Percentiles rank a stretch among this genome's conserved stretches.
These are phyloP conservation scores for Pipra filicauda DNA, from an alignment of 2,113 vertebrate species.

Conservation along the genomic window DNA sequence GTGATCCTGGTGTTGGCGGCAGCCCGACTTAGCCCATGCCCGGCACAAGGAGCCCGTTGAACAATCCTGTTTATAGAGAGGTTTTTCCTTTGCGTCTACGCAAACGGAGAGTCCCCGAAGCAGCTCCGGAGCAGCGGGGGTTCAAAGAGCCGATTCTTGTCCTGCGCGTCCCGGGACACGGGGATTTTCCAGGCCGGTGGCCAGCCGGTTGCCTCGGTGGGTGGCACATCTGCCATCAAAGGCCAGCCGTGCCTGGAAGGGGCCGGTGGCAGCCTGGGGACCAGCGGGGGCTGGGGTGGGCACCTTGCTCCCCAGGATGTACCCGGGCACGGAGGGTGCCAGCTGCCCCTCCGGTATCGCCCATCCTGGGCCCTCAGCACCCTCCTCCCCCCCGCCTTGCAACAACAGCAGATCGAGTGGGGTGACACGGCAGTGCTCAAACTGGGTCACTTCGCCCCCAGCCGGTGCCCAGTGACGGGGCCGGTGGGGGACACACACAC, in stretches of 20 bases:
- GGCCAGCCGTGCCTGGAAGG: background rate
- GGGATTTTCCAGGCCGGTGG: conserved; percentile 47
- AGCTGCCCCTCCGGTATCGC: background rate
- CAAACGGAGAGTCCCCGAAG: background rate
- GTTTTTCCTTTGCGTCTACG: background rate
- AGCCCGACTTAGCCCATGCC: background rate
- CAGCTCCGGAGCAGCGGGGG: background rate
- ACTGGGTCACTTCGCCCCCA: accelerated
- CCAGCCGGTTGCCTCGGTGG: conserved; percentile 30
- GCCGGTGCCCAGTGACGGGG: background rate
- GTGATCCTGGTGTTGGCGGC: accelerated
- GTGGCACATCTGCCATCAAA: background rate
- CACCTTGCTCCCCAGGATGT: background rate
- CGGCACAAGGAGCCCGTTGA: background rate
- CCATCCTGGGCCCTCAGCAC: background rate
- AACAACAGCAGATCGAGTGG: accelerated
- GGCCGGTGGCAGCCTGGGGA: background rate
- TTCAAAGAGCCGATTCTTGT: conserved; percentile 43
- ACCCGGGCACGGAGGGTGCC: background rate
- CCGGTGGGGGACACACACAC: background rate
- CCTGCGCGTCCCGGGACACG: background rate
- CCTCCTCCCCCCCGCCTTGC: too few species aligned
- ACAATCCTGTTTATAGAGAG: background rate
- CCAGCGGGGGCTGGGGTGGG: background rate
- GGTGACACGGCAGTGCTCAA: background rate